These are phyloP conservation scores for Gnathonemus longibarbis DNA, from an alignment of 2,113 vertebrate species.

Conservation along the genomic window DNA sequence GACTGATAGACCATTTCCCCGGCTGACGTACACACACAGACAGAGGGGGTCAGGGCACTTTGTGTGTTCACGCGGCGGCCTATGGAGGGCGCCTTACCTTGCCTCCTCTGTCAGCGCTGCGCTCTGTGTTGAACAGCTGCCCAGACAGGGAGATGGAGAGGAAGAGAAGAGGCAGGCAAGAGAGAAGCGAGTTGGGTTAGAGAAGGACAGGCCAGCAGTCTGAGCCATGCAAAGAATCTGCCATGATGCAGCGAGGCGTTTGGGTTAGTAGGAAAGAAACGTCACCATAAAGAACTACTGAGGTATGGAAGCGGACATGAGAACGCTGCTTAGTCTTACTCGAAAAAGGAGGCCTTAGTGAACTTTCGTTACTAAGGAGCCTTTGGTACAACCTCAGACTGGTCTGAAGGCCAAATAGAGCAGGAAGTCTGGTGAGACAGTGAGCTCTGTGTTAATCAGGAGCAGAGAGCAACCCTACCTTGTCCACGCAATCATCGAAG, in stretches of 20 bases:
- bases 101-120: constrained; percentile 38
- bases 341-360: neutral
- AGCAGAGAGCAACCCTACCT: constrained; percentile 65
- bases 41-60: neutral
- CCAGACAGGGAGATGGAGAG: constrained; percentile 23
- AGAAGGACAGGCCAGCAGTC: constrained; percentile 1
- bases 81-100: constrained; percentile 52
- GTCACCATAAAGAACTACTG: neutral
- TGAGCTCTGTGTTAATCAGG: neutral
- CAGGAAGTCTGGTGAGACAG: neutral
- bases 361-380: neutral
- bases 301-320: neutral
- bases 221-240: neutral
- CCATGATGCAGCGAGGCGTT: neutral
- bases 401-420: neutral
- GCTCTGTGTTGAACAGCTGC: constrained; percentile 52
- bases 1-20: neutral
- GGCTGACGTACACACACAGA: neutral
- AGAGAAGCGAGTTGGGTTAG: constrained; percentile 13
- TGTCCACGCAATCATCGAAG: constrained; percentile 97
- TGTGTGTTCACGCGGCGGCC: neutral
- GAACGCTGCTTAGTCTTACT: neutral
- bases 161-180: constrained; percentile 26
- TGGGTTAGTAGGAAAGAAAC: neutral
- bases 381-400: neutral